Base-by-base conservation (phyloP, 2,113 vertebrate genomes). In the Corythaixoides concolor region DNA sequence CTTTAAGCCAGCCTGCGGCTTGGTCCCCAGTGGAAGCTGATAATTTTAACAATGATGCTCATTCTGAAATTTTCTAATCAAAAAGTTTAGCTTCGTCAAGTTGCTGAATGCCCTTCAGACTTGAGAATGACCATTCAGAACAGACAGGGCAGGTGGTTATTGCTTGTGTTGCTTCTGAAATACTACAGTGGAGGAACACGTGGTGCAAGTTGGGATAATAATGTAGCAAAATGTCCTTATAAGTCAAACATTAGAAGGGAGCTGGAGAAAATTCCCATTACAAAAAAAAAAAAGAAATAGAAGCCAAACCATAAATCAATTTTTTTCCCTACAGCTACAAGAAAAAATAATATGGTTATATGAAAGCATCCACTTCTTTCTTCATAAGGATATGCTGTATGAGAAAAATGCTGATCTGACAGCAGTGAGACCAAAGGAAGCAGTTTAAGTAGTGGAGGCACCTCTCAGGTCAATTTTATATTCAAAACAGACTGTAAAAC, bases 41-140 rank as follows among this genome's bases (percentile, higher is more conserved):
- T 95, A 30, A 95, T 97, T 95, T 96, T 67, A 94, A 86, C 85
- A 70, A 60, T 53, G 80, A 93, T 73, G 22, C 24, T 94, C 63
- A 74, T 73, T 85, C 59, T 80, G 69, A 97, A 95, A 92, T 93
- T 95, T 86, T 82, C 73, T 79, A 86, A 96, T 91, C 89, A 88
- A 86, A 95, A 91, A 81, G 63, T 96, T 92, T 67, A 88, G 39
- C 70, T 93, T 90, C 4, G 6, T 83, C 63, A 60, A 49, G 47
- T 85, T 88, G 24, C 55, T 74, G 50, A 95, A 96, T 88, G 89
- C 23, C 90, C 93, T 96, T 97, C 92, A 83, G 89, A 91, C 58
- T 84, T 64, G 37, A 3, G 26, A 90, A 62, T 86, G 80, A 77
- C 45, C 55, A 33, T 85, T 87, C 86, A 56, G 70, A 67, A 70